Conservation (phyloP, 2,888 invertebrate species). For the Drosophila robusta region DNA sequence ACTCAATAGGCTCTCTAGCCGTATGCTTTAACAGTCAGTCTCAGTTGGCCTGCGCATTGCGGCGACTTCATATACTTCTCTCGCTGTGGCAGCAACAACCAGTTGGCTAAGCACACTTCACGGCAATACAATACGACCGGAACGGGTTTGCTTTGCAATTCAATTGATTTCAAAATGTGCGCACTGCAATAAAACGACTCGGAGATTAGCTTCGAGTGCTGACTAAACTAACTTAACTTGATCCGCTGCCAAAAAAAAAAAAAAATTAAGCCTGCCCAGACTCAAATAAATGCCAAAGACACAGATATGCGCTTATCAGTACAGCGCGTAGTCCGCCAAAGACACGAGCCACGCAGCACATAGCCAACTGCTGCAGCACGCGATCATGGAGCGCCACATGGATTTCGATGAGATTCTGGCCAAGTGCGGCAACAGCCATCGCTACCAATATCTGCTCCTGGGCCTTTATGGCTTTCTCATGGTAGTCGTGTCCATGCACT, state of each 20-base stretch:
- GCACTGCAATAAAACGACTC: slow-evolving; percentile 15
- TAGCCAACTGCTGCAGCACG: not conserved
- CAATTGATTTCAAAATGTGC: slow-evolving; percentile 16
- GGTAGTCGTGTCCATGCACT: slow-evolving; percentile 86
- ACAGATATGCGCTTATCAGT: slow-evolving; percentile 45
- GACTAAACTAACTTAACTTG: not conserved
- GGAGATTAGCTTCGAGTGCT: slow-evolving; percentile 21
- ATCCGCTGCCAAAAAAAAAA: not conserved
- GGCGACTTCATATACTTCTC: slow-evolving; percentile 4
- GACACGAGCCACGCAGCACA: not conserved
- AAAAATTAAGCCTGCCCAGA: not conserved
- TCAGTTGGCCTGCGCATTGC: slow-evolving; percentile 7
- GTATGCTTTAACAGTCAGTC: slow-evolving; percentile 4
- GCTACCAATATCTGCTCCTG: slow-evolving; percentile 86
- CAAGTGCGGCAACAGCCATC: slow-evolving; percentile 86
- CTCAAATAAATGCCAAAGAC: not conserved
- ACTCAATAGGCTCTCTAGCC: not conserved
- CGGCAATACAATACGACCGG: slow-evolving; percentile 41
- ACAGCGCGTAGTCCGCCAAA: slow-evolving; percentile 8
- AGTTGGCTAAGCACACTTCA: slow-evolving; percentile 55
- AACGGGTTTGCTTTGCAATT: slow-evolving; percentile 57
- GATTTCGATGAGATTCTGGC: slow-evolving; percentile 86
- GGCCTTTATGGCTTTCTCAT: slow-evolving; percentile 86
- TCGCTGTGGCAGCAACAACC: slow-evolving; percentile 32
- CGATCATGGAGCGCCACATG: slow-evolving; percentile 45